phyloP scores from a whole-genome alignment of 2,888 invertebrate genomes.

The Zhuqinia jingwanae region DNA sequence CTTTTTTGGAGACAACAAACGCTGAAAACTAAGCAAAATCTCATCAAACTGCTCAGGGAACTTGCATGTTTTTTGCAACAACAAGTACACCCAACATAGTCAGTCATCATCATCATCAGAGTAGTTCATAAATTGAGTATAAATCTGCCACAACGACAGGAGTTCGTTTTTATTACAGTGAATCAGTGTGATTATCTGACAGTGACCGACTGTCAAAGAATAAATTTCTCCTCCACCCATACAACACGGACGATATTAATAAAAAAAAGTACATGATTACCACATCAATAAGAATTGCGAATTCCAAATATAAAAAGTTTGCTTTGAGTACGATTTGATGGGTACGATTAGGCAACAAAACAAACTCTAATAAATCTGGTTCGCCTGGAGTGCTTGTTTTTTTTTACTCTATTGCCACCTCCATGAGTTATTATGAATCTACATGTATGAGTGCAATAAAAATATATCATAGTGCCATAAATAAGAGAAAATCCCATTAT shows the following conservation, averaged over 20 bases:
- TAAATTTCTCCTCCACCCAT: constrained; percentile 1
- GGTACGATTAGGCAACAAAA: too few species aligned
- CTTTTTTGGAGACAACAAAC: background rate
- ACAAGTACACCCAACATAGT: too few species aligned
- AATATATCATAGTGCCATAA: constrained; percentile 27
- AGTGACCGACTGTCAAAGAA: background rate
- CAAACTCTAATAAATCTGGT: constrained; percentile 16
- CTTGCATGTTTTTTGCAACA: too few species aligned
- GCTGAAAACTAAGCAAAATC: background rate
- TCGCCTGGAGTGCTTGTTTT: constrained; percentile 37
- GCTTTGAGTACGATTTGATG: too few species aligned
- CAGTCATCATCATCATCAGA: too few species aligned
- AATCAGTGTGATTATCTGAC: background rate
- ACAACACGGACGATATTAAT: background rate
- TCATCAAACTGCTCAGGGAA: background rate
- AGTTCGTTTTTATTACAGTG: too few species aligned
- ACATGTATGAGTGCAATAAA: constrained; percentile 17
- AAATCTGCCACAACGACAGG: too few species aligned
- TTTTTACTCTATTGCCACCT: background rate
- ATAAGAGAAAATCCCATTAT: constrained; percentile 21
- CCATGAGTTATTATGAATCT: background rate
- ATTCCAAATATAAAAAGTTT: too few species aligned
- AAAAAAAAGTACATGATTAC: constrained; percentile 5
- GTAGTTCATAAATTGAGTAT: too few species aligned
- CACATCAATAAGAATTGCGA: too few species aligned